These are phyloP conservation scores for Clavelina lepadiformis DNA, from an alignment of 23 tunicate species.

Conservation along the genomic window DNA sequence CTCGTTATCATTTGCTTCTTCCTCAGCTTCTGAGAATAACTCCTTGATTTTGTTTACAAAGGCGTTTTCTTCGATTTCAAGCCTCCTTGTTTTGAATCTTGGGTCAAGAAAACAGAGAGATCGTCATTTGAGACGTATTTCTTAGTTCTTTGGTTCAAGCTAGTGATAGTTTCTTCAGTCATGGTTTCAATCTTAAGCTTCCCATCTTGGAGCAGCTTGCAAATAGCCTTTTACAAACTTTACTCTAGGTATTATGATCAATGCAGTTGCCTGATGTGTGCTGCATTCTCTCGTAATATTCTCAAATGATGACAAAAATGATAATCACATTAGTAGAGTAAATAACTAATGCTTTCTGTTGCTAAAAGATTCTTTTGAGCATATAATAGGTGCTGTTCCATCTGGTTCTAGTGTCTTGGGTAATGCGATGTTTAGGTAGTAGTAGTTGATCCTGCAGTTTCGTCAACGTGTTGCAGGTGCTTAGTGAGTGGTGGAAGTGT, in stretches of 20 bases:
- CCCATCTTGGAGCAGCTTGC: too few species aligned
- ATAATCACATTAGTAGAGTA: conserved; percentile 6
- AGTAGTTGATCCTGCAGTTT: conserved; percentile 10
- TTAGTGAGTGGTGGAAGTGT: too few species aligned
- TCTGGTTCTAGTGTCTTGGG: conserved; percentile 49
- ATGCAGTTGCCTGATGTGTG: too few species aligned
- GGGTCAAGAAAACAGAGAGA: conserved; percentile 20
- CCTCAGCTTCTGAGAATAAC: neutral
- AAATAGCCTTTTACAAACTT: too few species aligned
- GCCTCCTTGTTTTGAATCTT: conserved; percentile 5
- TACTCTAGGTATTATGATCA: too few species aligned
- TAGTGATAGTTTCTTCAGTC: too few species aligned
- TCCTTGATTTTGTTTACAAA: neutral
- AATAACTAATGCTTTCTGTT: conserved; percentile 15
- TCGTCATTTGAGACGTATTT: too few species aligned
- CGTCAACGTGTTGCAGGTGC: too few species aligned
- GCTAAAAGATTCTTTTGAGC: conserved; percentile 31
- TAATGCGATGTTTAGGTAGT: conserved; percentile 10
- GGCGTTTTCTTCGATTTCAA: neutral
- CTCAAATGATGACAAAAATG: too few species aligned
- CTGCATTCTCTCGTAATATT: too few species aligned
- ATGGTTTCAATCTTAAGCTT: too few species aligned
- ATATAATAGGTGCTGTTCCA: conserved; percentile 64
- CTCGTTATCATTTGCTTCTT: neutral
- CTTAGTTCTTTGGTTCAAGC: too few species aligned